Percentiles rank a stretch among this genome's conserved stretches.
These are phyloP conservation scores for Willowsia nigromaculata DNA, from an alignment of 2,888 invertebrate species.

Conservation along the genomic window DNA sequence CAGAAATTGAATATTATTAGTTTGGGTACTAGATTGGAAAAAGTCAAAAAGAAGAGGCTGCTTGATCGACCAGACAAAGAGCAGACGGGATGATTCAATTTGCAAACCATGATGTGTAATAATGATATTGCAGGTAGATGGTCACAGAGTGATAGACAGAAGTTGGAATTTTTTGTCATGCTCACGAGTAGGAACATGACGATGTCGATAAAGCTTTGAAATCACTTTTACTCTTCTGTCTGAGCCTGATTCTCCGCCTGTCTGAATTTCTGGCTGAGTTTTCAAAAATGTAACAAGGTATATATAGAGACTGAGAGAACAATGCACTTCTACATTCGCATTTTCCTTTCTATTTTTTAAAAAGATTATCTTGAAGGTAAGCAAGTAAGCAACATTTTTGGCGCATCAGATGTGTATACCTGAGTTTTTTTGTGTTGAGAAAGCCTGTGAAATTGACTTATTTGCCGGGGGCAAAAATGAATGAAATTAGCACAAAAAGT, in stretches of 20 bases:
- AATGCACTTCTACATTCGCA: neutral
- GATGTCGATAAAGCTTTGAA: neutral
- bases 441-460: neutral
- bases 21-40: neutral
- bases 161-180: neutral
- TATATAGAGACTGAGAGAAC: too few species aligned
- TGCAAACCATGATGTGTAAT: neutral
- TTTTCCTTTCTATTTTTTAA: neutral
- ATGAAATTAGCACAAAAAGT: slow-evolving; percentile 22
- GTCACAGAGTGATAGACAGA: neutral
- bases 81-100: slow-evolving; percentile 6
- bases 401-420: neutral
- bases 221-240: slow-evolving; percentile 10
- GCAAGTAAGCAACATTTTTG: slow-evolving; percentile 5
- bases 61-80: neutral
- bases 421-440: neutral
- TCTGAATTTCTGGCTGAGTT: neutral
- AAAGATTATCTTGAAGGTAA: neutral
- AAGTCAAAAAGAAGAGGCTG: neutral
- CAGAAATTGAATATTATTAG: slow-evolving; percentile 1
- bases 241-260: neutral
- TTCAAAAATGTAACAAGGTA: neutral
- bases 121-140: neutral
- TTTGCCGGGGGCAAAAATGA: slow-evolving; percentile 7
- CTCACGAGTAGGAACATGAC: neutral